phyloP scores from a whole-genome alignment of 2,888 invertebrate genomes.

The Zhengitettix transpicula region DNA sequence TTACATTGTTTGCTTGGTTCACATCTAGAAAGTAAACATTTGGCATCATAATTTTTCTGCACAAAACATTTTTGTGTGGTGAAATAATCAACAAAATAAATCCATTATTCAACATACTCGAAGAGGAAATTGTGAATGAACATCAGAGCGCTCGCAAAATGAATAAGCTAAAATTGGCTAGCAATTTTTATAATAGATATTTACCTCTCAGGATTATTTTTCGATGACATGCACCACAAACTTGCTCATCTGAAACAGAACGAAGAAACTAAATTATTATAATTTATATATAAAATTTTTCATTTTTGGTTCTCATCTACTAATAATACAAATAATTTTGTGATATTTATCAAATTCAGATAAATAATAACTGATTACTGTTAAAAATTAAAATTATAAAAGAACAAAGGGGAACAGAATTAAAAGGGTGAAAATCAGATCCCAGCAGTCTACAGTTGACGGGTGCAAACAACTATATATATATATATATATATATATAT shows the following conservation, averaged over 20 bases:
- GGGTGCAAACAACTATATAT: too few relatives aligned
- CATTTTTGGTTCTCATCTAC: neutral
- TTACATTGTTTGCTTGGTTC: slow-evolving; percentile 48
- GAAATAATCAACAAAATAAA: neutral
- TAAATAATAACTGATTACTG: too few relatives aligned
- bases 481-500: too few relatives aligned
- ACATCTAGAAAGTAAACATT: slow-evolving; percentile 32
- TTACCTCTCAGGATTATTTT: slow-evolving; percentile 54
- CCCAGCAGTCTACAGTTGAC: too few relatives aligned
- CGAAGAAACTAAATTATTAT: slow-evolving; percentile 5
- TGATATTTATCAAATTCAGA: too few relatives aligned
- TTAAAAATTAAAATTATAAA: too few relatives aligned
- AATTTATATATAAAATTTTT: slow-evolving; percentile 2
- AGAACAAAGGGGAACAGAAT: too few relatives aligned
- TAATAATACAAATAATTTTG: too few relatives aligned
- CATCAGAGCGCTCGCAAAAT: too few relatives aligned
- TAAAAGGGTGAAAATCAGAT: too few relatives aligned
- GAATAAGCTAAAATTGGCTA: too few relatives aligned
- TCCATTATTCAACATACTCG: neutral
- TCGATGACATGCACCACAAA: slow-evolving; percentile 65
- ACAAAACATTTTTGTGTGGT: neutral
- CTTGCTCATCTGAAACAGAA: slow-evolving; percentile 45
- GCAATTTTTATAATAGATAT: neutral
- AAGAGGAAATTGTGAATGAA: neutral
- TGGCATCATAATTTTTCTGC: too few relatives aligned